Base-by-base conservation (phyloP, 2,888 invertebrate species). In the Hesperia comma region DNA sequence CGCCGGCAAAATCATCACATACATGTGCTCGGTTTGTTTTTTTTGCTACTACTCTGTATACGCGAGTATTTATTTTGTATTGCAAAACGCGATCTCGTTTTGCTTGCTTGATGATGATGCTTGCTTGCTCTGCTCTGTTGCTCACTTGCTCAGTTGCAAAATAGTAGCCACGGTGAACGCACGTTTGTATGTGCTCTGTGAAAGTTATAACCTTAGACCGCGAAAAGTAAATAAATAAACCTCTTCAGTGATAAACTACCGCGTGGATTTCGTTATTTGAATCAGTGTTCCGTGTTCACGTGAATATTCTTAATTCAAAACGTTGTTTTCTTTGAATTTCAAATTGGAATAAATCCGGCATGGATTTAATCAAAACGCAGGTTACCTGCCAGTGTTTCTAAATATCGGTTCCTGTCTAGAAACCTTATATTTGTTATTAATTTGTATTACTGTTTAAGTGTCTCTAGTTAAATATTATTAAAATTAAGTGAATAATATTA, bases 171-270 rank as follows among this genome's bases (percentile, higher is more conserved):
- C 67, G 58, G 37, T 46, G 55, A 63, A 57, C 60, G 53, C 43
- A 14, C 49, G 67, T 51, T 17, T 64, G 67, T 66, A 58, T 57
- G 61, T 61, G 54, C 10, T 33, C 54, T 61, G 57, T 37, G 49
- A 68, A 58, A 68, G 56, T 68, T 15, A 56, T 62, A 69, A 70
- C 64, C 56, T 71, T 62, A 53, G 43, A 51, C 49, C 49, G 63
- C 41, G 61, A 63, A 70, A 72, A 72, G 67, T 68, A 71, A 72
- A 70, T 68, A 71, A 71, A 71, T 56, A 73, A 69, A 69, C 66
- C 32, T 37, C 66, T 56, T 7, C 53, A 70, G 63, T 68, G 71
- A 70, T 71, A 68, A 62, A 71, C 62, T 68, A 33, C 19, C 55
- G 46, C 55, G 19, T 17, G 57, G 67, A 53, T 63, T 68, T 54